Percentiles rank a stretch among this genome's conserved stretches.
Evolutionary conservation across 2,797 vertebrate genomes (phyloP).

Genomic region (Sylvilagus floridanus): DNA sequence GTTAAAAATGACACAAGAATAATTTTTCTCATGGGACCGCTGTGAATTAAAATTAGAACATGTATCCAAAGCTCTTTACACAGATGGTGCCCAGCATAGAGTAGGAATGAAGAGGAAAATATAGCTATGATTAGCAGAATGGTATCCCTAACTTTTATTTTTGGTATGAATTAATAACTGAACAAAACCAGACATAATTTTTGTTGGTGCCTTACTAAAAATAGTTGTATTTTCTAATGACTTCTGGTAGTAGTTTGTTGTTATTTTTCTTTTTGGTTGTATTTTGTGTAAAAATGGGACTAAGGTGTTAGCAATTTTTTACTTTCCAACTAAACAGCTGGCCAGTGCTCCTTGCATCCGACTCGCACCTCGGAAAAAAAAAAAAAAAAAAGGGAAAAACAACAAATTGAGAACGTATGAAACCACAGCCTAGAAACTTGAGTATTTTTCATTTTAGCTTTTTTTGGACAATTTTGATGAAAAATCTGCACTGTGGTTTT

Average conservation of each 20-base stretch:
- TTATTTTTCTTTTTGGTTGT: conserved; percentile 51
- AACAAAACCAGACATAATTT: conserved; percentile 43
- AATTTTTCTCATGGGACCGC: conserved; percentile 14
- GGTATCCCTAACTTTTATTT: conserved; percentile 1
- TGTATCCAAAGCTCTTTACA: not conserved
- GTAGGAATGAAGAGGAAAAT: conserved; percentile 13
- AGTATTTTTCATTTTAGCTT: conserved; percentile 53
- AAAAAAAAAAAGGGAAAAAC: not conserved
- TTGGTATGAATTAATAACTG: conserved; percentile 1
- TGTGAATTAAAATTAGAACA: not conserved
- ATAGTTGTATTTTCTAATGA: conserved; percentile 54
- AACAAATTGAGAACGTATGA: conserved; percentile 11
- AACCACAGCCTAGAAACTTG: conserved; percentile 19
- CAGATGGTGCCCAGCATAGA: not conserved
- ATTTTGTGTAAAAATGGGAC: conserved; percentile 62
- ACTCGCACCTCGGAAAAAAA: not conserved
- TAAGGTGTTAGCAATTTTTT: conserved; percentile 44
- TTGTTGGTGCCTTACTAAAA: conserved; percentile 35
- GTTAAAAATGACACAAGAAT: conserved; percentile 34
- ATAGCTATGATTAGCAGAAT: not conserved
- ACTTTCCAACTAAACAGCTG: not conserved
- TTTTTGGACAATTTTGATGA: conserved; percentile 64
- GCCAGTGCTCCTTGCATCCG: not conserved
- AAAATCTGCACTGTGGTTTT: conserved; percentile 61
- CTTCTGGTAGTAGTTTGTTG: conserved; percentile 6